A percentile compares a stretch with the other conserved stretches of the same genome.
Evolutionary conservation across 2,113 vertebrate species (phyloP).

Genomic region (Crypturellus undulatus): DNA sequence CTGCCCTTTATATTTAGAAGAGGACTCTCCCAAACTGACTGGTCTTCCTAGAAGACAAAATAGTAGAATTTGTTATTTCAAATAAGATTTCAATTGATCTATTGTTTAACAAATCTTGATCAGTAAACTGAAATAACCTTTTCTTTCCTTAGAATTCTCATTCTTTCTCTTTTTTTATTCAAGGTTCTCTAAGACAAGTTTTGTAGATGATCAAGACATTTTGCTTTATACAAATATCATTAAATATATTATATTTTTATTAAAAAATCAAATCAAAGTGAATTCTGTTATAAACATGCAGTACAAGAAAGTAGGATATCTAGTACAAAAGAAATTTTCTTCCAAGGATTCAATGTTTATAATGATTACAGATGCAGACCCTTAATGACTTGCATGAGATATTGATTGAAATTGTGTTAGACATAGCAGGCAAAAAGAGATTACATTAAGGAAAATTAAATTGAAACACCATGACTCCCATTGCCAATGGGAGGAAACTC

Average conservation of each 20-base stretch:
- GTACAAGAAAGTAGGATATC: background rate
- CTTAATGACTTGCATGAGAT: background rate
- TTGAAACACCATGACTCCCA: constrained; percentile 1
- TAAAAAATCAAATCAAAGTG: background rate
- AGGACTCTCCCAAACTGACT: background rate
- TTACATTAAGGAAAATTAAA: constrained; percentile 36
- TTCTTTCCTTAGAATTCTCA: background rate
- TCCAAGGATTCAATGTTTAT: background rate
- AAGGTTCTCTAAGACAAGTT: background rate
- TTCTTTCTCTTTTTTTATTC: background rate
- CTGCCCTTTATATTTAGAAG: background rate
- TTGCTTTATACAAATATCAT: background rate
- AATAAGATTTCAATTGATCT: background rate
- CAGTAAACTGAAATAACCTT: background rate
- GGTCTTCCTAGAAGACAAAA: background rate
- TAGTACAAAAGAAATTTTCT: background rate
- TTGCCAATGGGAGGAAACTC: background rate
- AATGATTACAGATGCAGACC: background rate
- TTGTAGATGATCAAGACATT: background rate
- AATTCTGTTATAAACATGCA: background rate
- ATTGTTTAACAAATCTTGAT: background rate
- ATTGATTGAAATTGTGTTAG: constrained; percentile 35
- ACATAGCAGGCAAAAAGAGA: background rate
- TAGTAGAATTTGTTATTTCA: background rate
- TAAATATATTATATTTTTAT: background rate